A percentile compares a stretch with the other conserved stretches of the same genome.
These are phyloP conservation scores for Lepidochitona cinerea DNA, from an alignment of 2,888 invertebrate genomes.

Conservation along the genomic window DNA sequence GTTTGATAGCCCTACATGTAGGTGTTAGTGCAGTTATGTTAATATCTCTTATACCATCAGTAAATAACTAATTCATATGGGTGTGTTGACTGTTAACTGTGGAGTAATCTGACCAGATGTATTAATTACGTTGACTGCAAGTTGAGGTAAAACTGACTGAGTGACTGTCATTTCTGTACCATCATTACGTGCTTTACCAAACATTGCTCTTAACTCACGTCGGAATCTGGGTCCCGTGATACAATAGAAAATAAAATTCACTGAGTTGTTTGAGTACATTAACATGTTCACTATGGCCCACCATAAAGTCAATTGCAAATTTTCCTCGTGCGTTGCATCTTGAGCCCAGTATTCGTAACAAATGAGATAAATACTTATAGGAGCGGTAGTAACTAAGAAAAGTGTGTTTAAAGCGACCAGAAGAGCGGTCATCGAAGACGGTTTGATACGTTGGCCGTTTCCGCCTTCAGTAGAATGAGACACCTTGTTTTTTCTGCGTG, in stretches of 20 bases:
- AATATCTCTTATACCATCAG: no score
- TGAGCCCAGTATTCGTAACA: slow-evolving; percentile 31
- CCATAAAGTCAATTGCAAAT: slow-evolving; percentile 31
- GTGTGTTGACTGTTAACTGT: no score
- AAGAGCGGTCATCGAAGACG: slow-evolving; percentile 51
- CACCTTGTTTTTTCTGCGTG: slow-evolving; percentile 19
- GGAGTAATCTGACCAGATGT: no score
- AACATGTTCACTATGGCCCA: slow-evolving; percentile 49
- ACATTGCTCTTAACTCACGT: slow-evolving; percentile 31
- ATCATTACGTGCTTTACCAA: not conserved
- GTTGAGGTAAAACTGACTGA: no score
- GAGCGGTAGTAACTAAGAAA: slow-evolving; percentile 47
- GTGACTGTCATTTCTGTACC: not conserved
- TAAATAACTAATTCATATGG: no score
- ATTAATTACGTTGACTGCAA: no score
- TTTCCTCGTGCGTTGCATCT: not conserved
- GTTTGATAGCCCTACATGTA: no score
- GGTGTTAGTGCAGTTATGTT: no score
- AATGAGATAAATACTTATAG: slow-evolving; percentile 44
- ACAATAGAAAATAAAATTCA: slow-evolving; percentile 57
- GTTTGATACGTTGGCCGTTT: not conserved
- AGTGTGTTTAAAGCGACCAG: slow-evolving; percentile 47
- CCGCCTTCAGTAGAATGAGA: not conserved
- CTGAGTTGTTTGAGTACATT: slow-evolving; percentile 55
- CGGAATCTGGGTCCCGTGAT: slow-evolving; percentile 54